Percentiles rank a stretch among this genome's conserved stretches.
phyloP scores from a whole-genome alignment of 2,113 vertebrate species.

The Nestor notabilis region DNA sequence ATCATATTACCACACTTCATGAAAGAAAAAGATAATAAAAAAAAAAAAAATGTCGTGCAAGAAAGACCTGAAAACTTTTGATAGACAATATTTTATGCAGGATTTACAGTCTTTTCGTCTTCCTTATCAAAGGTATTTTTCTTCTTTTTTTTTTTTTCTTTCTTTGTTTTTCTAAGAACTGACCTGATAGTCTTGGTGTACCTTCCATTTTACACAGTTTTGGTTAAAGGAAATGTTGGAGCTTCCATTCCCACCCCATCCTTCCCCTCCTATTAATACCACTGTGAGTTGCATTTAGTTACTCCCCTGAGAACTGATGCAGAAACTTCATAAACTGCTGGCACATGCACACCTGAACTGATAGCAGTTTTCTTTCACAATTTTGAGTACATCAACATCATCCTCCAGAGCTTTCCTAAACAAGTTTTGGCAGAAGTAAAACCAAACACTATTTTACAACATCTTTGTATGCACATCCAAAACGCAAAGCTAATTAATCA shows the following conservation, averaged over 20 bases:
- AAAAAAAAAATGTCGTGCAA: background rate
- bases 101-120: slow-evolving; percentile 31
- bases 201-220: background rate
- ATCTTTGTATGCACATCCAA: slow-evolving; percentile 76
- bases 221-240: background rate
- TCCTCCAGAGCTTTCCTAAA: slow-evolving; percentile 65
- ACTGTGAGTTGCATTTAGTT: background rate
- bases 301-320: background rate
- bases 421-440: slow-evolving; percentile 75
- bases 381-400: slow-evolving; percentile 6
- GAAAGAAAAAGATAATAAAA: background rate
- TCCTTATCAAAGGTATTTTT: background rate
- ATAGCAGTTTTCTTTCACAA: slow-evolving; percentile 17
- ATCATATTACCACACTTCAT: slow-evolving; percentile 49
- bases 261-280: background rate
- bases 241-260: background rate
- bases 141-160: background rate
- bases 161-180: background rate
- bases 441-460: slow-evolving; percentile 73
- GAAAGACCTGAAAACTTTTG: slow-evolving; percentile 3
- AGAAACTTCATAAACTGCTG: slow-evolving; percentile 34
- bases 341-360: slow-evolving; percentile 58
- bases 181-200: background rate
- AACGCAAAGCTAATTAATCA: slow-evolving; percentile 78
- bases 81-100: background rate